These are phyloP conservation scores for Drosophila funebris DNA, from an alignment of 1,140 invertebrate species.

Conservation along the genomic window DNA sequence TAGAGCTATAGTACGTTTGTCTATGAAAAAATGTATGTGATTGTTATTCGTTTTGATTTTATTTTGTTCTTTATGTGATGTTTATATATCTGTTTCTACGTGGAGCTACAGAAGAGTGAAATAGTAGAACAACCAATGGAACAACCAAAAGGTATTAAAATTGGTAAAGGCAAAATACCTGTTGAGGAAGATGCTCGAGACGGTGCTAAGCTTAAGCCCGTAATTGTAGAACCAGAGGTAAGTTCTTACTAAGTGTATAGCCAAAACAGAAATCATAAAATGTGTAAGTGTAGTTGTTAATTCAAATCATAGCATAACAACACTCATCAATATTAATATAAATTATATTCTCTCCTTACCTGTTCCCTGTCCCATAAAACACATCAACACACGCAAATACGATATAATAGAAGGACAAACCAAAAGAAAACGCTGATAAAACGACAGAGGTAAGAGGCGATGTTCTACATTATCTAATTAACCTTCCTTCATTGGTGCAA, in stretches of 20 bases:
- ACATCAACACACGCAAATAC: not conserved
- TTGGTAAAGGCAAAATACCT: constrained; percentile 78
- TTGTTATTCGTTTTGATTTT: not conserved
- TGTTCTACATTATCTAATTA: no score
- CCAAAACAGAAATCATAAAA: no score
- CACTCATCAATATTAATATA: not conserved
- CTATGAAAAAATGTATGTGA: no score
- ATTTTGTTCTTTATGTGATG: not conserved
- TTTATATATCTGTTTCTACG: constrained; percentile 8
- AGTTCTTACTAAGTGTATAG: not conserved
- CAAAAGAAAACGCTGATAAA: constrained; percentile 10
- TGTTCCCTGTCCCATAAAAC: not conserved
- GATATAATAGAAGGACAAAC: constrained; percentile 32
- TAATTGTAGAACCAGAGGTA: constrained; percentile 81
- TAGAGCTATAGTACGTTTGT: no score
- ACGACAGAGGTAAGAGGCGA: constrained; percentile 39
- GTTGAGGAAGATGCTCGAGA: constrained; percentile 62
- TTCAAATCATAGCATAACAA: not conserved
- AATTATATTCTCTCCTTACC: not conserved
- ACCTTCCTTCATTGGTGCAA: no score
- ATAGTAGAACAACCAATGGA: constrained; percentile 41
- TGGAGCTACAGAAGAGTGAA: constrained; percentile 55
- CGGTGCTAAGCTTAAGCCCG: constrained; percentile 65
- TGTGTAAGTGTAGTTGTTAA: no score
- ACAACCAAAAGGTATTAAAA: constrained; percentile 55